Base-by-base conservation (phyloP, 2,888 invertebrate species). In the Cataglyphis albicans region DNA sequence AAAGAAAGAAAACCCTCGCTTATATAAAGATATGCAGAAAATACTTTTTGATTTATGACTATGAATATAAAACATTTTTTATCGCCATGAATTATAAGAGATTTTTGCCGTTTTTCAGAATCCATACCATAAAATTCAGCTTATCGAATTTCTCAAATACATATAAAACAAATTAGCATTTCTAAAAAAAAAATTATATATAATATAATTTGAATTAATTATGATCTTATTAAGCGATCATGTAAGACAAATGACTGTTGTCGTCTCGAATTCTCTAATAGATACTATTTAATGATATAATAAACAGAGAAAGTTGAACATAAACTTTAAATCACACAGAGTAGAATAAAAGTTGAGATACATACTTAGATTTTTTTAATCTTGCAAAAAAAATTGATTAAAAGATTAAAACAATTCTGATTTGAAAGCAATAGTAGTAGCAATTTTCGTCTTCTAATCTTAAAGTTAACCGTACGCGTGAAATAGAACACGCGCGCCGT, bases 21-120 rank as follows among this genome's bases (percentile, higher is more conserved):
- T 41, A 15, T 41, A 15, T 61, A 61, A 73, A 61, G 73, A 73
- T 73, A 32, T 44, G 44, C 12, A 73, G 25, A 44, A 73, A 73
- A 73, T 73, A 61, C 32, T 29, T 73, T 73, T 73, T 73, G 44
- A 73, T 73, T 61, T 73, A 73, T 9, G 44, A 44, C 44, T n/a
- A 61, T 41, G 21, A 73, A 61, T 61, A 41, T n/a, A 9, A 44
- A 59, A 61, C 44, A 73, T 44, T 59, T 73, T 73, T 61, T 61
- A 73, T 73, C 61, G n/a, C 44, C 18, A 6, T 32, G 0, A 9
- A 15, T 73, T 32, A 29, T 61, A 73, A 61, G 61, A 61, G 29
- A 59, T n/a, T 25, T 55, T 7, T 15, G 61, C 29, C 32, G 44
- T 5, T 35, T 15, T 32, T n/a, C 9, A 18, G n/a, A 70, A 70